Evolutionary conservation across 2,797 vertebrate genomes (phyloP).

Genomic region (Chrysocyon brachyurus): DNA sequence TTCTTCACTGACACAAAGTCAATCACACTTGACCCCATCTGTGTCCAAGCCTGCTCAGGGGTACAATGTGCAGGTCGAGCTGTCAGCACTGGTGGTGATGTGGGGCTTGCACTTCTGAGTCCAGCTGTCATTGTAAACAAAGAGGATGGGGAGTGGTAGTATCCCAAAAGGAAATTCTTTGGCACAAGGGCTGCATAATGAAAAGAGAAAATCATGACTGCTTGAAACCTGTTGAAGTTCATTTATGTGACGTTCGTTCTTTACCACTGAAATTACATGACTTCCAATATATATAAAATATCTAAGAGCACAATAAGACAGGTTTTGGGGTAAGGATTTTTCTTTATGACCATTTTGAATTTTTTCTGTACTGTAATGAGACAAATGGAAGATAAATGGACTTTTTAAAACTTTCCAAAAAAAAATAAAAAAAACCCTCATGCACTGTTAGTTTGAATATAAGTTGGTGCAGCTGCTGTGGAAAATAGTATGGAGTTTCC

Average conservation of each 20-base stretch:
- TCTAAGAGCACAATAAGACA: background rate
- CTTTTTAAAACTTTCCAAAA: background rate
- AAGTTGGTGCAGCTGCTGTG: background rate
- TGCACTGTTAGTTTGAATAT: background rate
- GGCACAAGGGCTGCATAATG: background rate
- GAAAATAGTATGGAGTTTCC: background rate
- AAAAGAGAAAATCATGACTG: background rate
- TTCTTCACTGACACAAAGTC: conserved; percentile 95
- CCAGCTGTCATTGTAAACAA: conserved; percentile 89
- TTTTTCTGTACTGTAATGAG: background rate
- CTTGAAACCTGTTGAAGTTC: background rate
- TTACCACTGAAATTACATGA: background rate
- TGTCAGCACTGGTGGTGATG: conserved; percentile 91
- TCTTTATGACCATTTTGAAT: background rate
- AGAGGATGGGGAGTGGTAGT: conserved; percentile 90
- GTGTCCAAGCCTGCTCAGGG: conserved; percentile 93
- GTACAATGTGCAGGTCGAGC: conserved; percentile 92
- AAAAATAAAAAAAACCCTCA: background rate
- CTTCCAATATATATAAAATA: background rate
- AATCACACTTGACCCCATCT: conserved; percentile 93
- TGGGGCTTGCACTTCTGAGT: conserved; percentile 92
- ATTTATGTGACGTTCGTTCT: background rate
- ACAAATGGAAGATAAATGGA: background rate
- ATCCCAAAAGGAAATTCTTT: background rate
- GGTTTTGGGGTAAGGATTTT: background rate